Evolutionary conservation across 2,888 invertebrate genomes (phyloP).

Genomic region (Drosophila emarginata): DNA sequence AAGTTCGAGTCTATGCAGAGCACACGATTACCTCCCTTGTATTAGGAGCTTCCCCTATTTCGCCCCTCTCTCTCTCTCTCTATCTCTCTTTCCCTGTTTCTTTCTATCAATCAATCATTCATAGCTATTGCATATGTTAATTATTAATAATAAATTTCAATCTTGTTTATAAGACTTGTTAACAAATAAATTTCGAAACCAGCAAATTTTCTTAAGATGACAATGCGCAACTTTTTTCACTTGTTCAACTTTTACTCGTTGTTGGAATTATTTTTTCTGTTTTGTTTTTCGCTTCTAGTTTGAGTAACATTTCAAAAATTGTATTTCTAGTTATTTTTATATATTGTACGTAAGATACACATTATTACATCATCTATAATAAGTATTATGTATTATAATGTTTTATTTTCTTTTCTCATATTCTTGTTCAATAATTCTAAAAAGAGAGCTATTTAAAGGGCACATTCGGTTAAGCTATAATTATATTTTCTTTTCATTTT

Average conservation of each 20-base stretch:
- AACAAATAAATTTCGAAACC: constrained; percentile 73
- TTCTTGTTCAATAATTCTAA: constrained; percentile 76
- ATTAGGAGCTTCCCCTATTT: background rate
- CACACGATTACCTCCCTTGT: constrained; percentile 4
- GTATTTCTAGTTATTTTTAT: constrained; percentile 50
- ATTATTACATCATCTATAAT: constrained; percentile 52
- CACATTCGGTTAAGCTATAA: constrained; percentile 83
- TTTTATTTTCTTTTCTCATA: constrained; percentile 40
- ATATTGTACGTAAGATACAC: constrained; percentile 40
- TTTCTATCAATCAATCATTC: constrained; percentile 8
- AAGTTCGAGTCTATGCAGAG: constrained; percentile 1
- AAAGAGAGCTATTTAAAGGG: constrained; percentile 83
- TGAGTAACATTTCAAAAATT: constrained; percentile 66
- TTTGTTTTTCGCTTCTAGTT: constrained; percentile 44
- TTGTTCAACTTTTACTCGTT: constrained; percentile 67
- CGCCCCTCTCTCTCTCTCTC: background rate
- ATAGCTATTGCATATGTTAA: constrained; percentile 4
- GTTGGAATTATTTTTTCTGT: constrained; percentile 40
- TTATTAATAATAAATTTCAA: constrained; percentile 51
- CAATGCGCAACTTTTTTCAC: constrained; percentile 3
- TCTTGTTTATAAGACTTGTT: constrained; percentile 44
- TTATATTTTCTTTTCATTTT: constrained; percentile 54
- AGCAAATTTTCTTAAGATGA: constrained; percentile 51
- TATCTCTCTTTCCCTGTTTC: background rate
- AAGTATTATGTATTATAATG: constrained; percentile 43